Percentiles rank a stretch among this genome's conserved stretches.
phyloP scores from a whole-genome alignment of 2,113 vertebrate species.

The Psittacus erithacus region DNA sequence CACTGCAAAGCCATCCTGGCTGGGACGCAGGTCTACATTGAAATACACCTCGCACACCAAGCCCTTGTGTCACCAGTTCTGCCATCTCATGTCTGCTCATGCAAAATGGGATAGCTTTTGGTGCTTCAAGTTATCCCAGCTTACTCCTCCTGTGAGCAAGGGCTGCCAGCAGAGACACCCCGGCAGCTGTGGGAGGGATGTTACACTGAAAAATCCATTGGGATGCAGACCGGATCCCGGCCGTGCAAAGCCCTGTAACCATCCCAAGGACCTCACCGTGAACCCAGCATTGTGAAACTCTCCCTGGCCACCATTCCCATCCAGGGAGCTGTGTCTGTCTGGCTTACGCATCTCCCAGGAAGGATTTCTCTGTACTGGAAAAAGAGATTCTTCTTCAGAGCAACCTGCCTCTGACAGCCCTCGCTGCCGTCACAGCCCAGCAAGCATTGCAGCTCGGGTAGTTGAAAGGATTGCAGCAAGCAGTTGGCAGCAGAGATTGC shows the following conservation, averaged over 20 bases:
- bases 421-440: not conserved
- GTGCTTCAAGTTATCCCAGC: not conserved
- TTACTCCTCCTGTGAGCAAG: not conserved
- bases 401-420: not conserved
- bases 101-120: not conserved
- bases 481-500: not conserved
- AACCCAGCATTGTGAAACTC: not conserved
- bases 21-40: rapidly evolving
- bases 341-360: not conserved
- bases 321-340: not conserved
- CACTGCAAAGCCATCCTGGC: not conserved
- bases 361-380: not conserved
- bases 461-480: not conserved
- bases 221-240: not conserved
- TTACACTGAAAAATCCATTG: not conserved
- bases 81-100: rapidly evolving
- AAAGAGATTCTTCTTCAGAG: not conserved
- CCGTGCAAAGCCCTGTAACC: not conserved
- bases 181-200: not conserved
- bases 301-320: not conserved
- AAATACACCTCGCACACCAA: not conserved
- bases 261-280: not conserved
- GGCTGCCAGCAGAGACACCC: not conserved
- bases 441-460: not conserved
- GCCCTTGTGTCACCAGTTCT: not conserved